A percentile compares a stretch with the other conserved stretches of the same genome.
Conservation (phyloP, 2,113 vertebrate genomes). For the Oplegnathus fasciatus region DNA sequence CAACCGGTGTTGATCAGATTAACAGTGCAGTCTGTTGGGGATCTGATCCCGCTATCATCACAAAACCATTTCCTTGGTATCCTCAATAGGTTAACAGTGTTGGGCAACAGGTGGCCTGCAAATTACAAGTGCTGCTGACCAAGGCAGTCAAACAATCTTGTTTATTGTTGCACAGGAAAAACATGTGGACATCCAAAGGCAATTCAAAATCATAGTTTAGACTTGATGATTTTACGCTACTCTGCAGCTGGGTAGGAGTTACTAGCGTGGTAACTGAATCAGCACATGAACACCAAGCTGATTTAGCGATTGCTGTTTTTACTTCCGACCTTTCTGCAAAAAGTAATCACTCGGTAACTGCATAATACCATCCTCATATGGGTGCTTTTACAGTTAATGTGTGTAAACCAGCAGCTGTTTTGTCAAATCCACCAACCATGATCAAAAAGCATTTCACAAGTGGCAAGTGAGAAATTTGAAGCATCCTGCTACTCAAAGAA, state of each 20-base stretch:
- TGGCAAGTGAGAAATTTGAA: conserved; percentile 50
- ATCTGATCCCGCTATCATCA: conserved; percentile 60
- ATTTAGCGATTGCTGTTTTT: neutral
- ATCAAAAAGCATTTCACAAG: conserved; percentile 52
- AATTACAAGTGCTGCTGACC: conserved; percentile 48
- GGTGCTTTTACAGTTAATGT: conserved; percentile 30
- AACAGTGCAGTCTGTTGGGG: conserved; percentile 45
- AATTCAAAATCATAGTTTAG: conserved; percentile 15
- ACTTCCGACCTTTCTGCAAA: conserved; percentile 12
- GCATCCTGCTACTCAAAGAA: conserved; percentile 29
- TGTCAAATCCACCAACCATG: conserved; percentile 41
- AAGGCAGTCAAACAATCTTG: conserved; percentile 35
- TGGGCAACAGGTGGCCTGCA: conserved; percentile 61
- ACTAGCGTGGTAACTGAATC: conserved; percentile 8
- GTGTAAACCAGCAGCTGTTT: conserved; percentile 43
- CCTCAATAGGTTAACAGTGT: conserved; percentile 51
- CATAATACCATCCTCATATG: neutral
- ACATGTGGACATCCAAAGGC: neutral
- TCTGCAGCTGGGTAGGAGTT: conserved; percentile 1
- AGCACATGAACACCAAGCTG: conserved; percentile 12
- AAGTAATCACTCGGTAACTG: neutral
- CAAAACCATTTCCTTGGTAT: conserved; percentile 65
- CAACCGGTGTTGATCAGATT: conserved; percentile 64
- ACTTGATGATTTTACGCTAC: conserved; percentile 17
- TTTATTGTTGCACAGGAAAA: conserved; percentile 42